Base-by-base conservation (phyloP, 2,113 vertebrate genomes). In the Xenopus borealis region DNA sequence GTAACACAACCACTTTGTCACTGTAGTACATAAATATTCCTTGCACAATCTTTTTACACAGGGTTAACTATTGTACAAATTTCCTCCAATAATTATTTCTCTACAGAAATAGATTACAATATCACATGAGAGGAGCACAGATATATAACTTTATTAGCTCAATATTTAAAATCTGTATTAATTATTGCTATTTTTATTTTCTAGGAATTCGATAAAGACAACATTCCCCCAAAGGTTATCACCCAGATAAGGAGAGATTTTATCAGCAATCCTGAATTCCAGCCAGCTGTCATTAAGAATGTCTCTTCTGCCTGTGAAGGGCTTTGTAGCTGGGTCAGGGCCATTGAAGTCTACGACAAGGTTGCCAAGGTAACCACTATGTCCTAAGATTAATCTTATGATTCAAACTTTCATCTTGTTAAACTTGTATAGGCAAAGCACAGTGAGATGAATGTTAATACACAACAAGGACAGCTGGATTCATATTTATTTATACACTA, bases 351-450 rank as follows among this genome's bases (percentile, higher is more conserved):
- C 0, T 73, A 79, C 81, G 89, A 84, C 81, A 89, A 87, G 85
- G 89, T 92, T 90, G 90, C 91, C 91, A 93, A 90, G 89, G 91
- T 90, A 90, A 93, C 89, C 52, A 10, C 83, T 84, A 81, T 88
- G 85, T 87, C 88, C 88, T 88, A 85, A 90, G 86, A 85, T 84
- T 89, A 82, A 81, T 85, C 84, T 79, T 88, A 85, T 67, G 78
- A 84, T 85, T 89, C 88, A 86, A 86, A 86, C 86, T 89, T 91
- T 91, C 87, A 88, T 90, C 86, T 89, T 84, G 83, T 81, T 88
- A 91, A 88, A 89, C 89, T 88, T 90, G 87, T 89, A 89, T 87
- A 88, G 86, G 88, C 85, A 90, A 90, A 88, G 86, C 58, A 44
- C 77, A 82, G 85, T 87, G 86, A 88, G 83, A 82, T 83, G 89